A percentile compares a stretch with the other conserved stretches of the same genome.
phyloP scores from a whole-genome alignment of 2,888 invertebrate genomes.

The Heteromyza rotundicornis region DNA sequence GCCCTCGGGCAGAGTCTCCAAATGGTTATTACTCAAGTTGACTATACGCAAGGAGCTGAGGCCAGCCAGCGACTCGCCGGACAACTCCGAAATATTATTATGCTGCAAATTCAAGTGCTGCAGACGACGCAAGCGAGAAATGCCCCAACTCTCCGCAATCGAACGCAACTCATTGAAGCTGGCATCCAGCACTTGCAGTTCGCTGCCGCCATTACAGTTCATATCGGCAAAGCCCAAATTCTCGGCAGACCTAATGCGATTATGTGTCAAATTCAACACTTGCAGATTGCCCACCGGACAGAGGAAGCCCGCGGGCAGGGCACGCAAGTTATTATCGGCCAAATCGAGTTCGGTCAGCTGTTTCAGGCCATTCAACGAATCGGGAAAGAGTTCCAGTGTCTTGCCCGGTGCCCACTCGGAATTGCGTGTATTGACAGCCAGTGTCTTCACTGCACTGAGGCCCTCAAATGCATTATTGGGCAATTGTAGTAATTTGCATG shows the following conservation, averaged over 20 bases:
- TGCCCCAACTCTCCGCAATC: conserved; percentile 75
- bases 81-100: conserved; percentile 83
- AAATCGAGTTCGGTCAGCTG: conserved; percentile 83
- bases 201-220: conserved; percentile 71
- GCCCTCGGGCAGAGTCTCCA: conserved; percentile 81
- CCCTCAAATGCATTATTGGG: conserved; percentile 80
- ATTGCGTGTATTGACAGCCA: conserved; percentile 81
- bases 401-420: conserved; percentile 79
- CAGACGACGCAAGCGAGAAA: conserved; percentile 77
- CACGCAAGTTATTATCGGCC: conserved; percentile 82
- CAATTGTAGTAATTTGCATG: conserved; percentile 80
- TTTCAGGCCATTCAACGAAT: conserved; percentile 77
- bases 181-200: conserved; percentile 78
- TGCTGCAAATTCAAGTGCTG: conserved; percentile 81
- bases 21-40: conserved; percentile 85
- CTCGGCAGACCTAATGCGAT: conserved; percentile 80
- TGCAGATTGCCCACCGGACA: conserved; percentile 82
- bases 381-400: conserved; percentile 75
- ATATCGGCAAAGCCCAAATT: conserved; percentile 73
- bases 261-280: conserved; percentile 82
- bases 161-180: conserved; percentile 80
- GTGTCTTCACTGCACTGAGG: conserved; percentile 70
- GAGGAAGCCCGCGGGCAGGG: conserved; percentile 78
- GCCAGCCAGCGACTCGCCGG: conserved; percentile 80
- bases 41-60: conserved; percentile 79